A percentile compares a stretch with the other conserved stretches of the same genome.
Evolutionary conservation across 2,113 vertebrate genomes (phyloP).

Genomic region (Zosterops pallidus): DNA sequence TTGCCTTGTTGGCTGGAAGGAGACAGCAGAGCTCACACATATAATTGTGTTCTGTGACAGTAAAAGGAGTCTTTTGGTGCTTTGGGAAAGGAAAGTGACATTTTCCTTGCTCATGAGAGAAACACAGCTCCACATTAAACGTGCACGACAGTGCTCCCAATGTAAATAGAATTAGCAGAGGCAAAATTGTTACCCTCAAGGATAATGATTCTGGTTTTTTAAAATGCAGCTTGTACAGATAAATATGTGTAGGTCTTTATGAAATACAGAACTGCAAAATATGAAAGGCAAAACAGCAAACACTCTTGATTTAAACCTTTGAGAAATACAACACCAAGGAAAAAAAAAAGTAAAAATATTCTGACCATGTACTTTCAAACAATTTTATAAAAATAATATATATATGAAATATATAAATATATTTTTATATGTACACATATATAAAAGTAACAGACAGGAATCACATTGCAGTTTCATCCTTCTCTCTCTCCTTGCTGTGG

Average conservation of each 20-base stretch:
- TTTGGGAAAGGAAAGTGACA: constrained; percentile 24
- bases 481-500: not conserved
- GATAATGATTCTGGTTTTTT: not conserved
- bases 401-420: no score
- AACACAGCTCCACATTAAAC: not conserved
- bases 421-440: no score
- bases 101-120: constrained; percentile 18
- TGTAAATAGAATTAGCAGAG: constrained; percentile 33
- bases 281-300: constrained; percentile 31
- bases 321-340: not conserved
- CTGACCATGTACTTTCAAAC: not conserved
- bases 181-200: not conserved
- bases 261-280: not conserved
- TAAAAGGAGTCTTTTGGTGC: constrained; percentile 38
- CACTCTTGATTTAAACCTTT: not conserved
- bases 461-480: not conserved
- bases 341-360: not conserved
- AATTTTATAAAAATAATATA: not conserved
- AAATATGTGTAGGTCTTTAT: not conserved
- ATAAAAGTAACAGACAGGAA: not conserved
- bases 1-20: constrained; percentile 49
- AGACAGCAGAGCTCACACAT: constrained; percentile 4
- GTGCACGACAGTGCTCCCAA: not conserved
- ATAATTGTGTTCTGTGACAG: constrained; percentile 38
- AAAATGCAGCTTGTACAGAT: not conserved